Base-by-base conservation (phyloP, 1,140 invertebrate species). In the Maniola jurtina region DNA sequence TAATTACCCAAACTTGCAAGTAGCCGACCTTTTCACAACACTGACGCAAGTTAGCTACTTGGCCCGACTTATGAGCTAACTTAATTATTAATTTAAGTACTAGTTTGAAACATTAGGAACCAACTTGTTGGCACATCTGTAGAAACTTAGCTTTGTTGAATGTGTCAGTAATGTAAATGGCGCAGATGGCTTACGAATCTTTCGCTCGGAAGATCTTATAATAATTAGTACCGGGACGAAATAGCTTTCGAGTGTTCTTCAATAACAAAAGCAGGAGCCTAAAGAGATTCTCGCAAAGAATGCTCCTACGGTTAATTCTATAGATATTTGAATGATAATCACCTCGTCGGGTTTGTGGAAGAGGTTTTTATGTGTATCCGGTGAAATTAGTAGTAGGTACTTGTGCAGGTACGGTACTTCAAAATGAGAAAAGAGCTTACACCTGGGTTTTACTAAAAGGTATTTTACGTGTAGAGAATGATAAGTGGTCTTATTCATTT, bases 111-210 rank as follows among this genome's bases (percentile, higher is more conserved):
- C 25, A 4, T 25, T 25, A 25, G 25, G 25, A 25, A 2, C 38
- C 10, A 11, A 45, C 42, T 45, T 45, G 42, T 45, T 45, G 42
- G 42, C 42, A 11, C 42, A 45, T 45, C 42, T 45, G 13, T 45
- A 45, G 13, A 45, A 6, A 79, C 81, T 85, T 83, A 11, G 9
- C 42, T 45, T 45, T 88, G 80, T 88, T 72, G 78, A 81, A 79
- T 80, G 72, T 81, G 79, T 80, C 70, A 84, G 79, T 80, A 84
- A 73, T 83, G 81, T 88, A 88, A 87, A 88, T 84, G 87, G 70
- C 75, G 75, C 74, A 77, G 80, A 75, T 79, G 80, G 78, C 76
- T 84, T 76, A 79, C 70, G 75, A 77, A 73, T 81, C 74, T 74
- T 74, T 64, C 66, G 61, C 70, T 70, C 64, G 64, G 75, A 73